phyloP scores from a whole-genome alignment of 2,797 vertebrate species.

The Limosa lapponica region DNA sequence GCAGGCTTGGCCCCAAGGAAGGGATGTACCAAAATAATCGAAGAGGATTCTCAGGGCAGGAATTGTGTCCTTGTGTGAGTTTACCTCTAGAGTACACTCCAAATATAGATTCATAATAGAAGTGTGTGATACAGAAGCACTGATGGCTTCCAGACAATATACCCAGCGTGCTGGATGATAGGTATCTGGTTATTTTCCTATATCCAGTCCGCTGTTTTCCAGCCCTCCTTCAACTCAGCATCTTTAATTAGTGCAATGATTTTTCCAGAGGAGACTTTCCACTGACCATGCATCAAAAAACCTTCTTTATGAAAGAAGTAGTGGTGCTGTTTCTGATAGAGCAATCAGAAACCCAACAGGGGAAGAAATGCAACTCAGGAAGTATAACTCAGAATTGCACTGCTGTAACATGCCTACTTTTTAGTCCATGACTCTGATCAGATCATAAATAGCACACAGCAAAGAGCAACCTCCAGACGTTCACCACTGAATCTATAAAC shows the following conservation, averaged over 20 bases:
- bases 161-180: accelerated
- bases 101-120: neutral
- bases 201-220: accelerated
- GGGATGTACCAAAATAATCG: neutral
- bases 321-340: neutral
- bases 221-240: neutral
- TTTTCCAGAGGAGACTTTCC: neutral
- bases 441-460: accelerated
- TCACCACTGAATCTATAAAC: neutral
- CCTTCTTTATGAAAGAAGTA: neutral
- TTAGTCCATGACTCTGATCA: neutral
- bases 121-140: neutral
- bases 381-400: neutral
- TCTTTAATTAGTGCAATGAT: accelerated
- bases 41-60: neutral
- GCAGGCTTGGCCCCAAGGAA: neutral
- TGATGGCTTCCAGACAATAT: neutral
- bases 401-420: neutral
- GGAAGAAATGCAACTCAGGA: neutral
- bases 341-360: neutral
- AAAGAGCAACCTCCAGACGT: neutral
- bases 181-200: neutral
- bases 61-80: neutral
- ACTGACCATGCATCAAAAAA: neutral
- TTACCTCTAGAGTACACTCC: neutral